Conservation (phyloP, 2,113 vertebrate species). For the Coptodon bakossiorum region DNA sequence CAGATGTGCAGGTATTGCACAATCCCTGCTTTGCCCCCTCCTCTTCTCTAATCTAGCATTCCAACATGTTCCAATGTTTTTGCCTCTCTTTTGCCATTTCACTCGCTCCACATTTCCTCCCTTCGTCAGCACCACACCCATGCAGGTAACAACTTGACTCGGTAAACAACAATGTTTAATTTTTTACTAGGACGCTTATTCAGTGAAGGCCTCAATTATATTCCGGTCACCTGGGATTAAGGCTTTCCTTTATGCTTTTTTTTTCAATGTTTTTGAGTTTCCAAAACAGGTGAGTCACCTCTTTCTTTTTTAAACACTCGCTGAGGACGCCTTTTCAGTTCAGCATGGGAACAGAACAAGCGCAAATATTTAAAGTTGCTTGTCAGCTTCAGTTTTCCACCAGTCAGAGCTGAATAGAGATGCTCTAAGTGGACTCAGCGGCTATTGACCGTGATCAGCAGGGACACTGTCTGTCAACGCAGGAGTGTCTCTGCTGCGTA, state of each 20-base stretch:
- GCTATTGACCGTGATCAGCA: slow-evolving; percentile 35
- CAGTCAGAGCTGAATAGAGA: slow-evolving; percentile 32
- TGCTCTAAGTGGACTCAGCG: not conserved
- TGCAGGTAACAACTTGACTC: slow-evolving; percentile 59
- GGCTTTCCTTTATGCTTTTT: slow-evolving; percentile 4
- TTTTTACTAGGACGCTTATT: slow-evolving; percentile 11
- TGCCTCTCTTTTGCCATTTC: not conserved
- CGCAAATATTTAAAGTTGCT: not conserved
- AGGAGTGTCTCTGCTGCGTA: slow-evolving; percentile 17
- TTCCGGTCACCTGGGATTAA: slow-evolving; percentile 38
- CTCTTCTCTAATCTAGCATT: slow-evolving; percentile 47
- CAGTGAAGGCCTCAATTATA: slow-evolving; percentile 47
- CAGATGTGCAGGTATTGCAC: slow-evolving; percentile 75
- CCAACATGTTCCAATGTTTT: slow-evolving; percentile 19
- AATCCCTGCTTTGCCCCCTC: slow-evolving; percentile 37
- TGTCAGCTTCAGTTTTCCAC: slow-evolving; percentile 33
- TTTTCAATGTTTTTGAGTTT: not conserved
- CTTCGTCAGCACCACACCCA: slow-evolving; percentile 34
- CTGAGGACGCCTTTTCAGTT: not conserved
- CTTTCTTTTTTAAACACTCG: slow-evolving; percentile 22
- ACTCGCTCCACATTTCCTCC: not conserved
- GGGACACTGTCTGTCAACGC: slow-evolving; percentile 57
- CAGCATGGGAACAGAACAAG: not conserved
- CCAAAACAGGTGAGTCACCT: slow-evolving; percentile 69
- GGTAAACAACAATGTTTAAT: slow-evolving; percentile 53